Conservation (phyloP, 1,140 invertebrate genomes). For the Formica selysi region DNA sequence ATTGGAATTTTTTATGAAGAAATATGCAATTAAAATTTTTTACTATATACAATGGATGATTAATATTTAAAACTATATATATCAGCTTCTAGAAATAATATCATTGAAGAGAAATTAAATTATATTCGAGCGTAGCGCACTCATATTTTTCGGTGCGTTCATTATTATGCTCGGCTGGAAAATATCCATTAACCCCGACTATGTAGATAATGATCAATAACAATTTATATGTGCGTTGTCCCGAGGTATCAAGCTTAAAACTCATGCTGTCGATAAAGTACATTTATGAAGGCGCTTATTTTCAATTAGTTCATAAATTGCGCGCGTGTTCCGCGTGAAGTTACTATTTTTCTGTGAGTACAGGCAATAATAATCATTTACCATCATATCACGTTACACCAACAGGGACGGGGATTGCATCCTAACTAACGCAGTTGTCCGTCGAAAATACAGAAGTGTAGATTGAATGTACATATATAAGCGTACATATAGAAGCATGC, state of each 20-base stretch:
- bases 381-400: slow-evolving; percentile 8
- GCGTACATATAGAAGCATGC: neutral
- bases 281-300: slow-evolving; percentile 45
- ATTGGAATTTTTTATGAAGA: neutral
- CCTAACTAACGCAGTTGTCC: neutral
- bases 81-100: slow-evolving; percentile 34
- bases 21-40: slow-evolving; percentile 16
- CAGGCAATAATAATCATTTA: slow-evolving; percentile 22
- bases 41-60: neutral
- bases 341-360: slow-evolving; percentile 46
- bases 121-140: slow-evolving; percentile 29
- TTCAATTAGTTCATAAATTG: slow-evolving; percentile 57
- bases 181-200: slow-evolving; percentile 56
- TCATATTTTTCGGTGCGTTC: slow-evolving; percentile 43
- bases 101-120: slow-evolving; percentile 43
- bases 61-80: slow-evolving; percentile 37
- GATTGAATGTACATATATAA: slow-evolving; percentile 1
- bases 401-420: neutral
- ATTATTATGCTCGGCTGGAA: slow-evolving; percentile 47
- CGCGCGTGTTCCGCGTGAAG: neutral
- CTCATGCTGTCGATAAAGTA: slow-evolving; percentile 51
- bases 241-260: slow-evolving; percentile 55
- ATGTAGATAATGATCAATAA: slow-evolving; percentile 62
- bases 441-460: slow-evolving; percentile 38
- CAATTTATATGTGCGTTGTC: slow-evolving; percentile 53